These are phyloP conservation scores for Anhinga rufa DNA, from an alignment of 2,113 vertebrate species.

Conservation along the genomic window DNA sequence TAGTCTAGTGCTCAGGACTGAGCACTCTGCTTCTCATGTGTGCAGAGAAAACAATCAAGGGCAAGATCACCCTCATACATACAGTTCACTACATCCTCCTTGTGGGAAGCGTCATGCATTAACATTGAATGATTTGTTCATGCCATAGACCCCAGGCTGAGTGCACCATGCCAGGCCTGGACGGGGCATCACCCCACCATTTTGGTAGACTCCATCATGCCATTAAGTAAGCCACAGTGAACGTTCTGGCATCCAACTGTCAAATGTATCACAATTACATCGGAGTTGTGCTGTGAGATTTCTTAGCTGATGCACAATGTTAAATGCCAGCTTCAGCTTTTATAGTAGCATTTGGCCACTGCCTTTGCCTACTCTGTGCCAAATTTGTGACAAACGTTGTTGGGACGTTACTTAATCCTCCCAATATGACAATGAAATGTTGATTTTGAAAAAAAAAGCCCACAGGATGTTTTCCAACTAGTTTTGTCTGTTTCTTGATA, in stretches of 20 bases:
- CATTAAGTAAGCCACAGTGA: not conserved
- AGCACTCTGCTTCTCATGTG: not conserved
- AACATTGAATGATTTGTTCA: not conserved
- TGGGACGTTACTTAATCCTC: not conserved
- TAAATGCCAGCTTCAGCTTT: not conserved
- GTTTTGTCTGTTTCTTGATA: not conserved
- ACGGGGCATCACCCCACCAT: accelerated
- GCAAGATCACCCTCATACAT: accelerated
- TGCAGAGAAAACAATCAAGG: accelerated
- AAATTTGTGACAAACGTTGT: not conserved
- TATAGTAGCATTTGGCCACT: not conserved
- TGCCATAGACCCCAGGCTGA: not conserved
- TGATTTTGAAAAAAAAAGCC: not conserved
- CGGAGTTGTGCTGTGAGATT: not conserved
- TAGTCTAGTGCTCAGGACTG: no score
- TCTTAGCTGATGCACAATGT: not conserved
- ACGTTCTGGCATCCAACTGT: not conserved
- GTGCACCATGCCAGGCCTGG: not conserved
- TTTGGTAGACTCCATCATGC: not conserved
- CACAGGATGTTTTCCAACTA: not conserved
- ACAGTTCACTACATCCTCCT: not conserved
- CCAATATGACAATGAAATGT: not conserved
- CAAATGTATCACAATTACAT: not conserved
- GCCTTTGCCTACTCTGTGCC: not conserved
- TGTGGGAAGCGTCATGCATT: accelerated